Evolutionary conservation across 2,888 invertebrate species (phyloP), one percentile per base, ranked within the genome.

Genomic region (Chesias legatella): DNA sequence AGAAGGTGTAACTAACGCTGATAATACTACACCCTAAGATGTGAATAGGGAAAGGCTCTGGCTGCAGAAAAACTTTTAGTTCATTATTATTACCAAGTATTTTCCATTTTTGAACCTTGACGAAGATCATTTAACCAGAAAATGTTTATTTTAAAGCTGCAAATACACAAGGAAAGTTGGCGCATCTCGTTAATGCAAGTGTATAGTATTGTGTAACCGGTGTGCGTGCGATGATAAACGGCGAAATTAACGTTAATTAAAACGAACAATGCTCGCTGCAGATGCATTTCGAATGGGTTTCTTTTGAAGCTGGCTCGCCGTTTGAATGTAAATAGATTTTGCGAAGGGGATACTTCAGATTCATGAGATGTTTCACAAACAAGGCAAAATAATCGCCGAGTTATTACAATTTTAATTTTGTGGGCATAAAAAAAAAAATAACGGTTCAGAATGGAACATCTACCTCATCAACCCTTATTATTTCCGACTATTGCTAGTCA

Each of bases 221-320:
- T 32, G 46, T 56, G 55, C 46, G 43, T 51, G 51, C 38, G 38
- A 52, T 57, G 58, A 53, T 61, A 61, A 55, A 50, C 45, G 48
- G 50, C 42, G 51, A 56, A 55, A 60, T 60, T 61, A 54, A 55
- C 52, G 48, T 47, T 56, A 63, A 63, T 61, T 59, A 51, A 49
- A 51, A 43, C 40, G 37, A 48, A 53, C 45, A 50, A 51, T 39
- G 43, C 38, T 34, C 34, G 22, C 44, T 49, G 50, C 46, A 51
- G 39, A 48, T 41, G 56, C 47, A 37, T 50, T 51, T 45, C 33
- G 39, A 48, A 51, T 49, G 39, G 26, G 23, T 47, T 48, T 35
- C 21, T 27, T 35, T 35, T 35, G 34, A 44, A 21, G 22, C 24
- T 32, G 26, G 7, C 22, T 23, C 30, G 33, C 27, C 29, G 3